These are phyloP conservation scores for Nemopilema nomurai DNA, from an alignment of 30 jellyfish, hydroid and myxozoan genomes.

Conservation along the genomic window DNA sequence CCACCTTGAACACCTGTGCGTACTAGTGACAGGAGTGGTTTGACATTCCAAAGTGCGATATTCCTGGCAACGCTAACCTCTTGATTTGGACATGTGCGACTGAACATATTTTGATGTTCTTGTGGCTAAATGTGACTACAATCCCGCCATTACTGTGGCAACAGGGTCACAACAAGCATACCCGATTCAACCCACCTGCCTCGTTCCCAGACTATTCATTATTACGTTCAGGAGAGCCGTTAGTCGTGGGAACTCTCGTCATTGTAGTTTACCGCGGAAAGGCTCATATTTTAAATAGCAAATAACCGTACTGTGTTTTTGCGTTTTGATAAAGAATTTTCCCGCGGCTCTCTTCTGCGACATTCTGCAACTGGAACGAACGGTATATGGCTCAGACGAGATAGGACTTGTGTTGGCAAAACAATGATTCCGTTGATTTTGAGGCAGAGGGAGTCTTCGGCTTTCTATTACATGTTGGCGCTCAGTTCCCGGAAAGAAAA, in stretches of 20 bases:
- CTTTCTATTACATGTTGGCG: conserved; percentile 44
- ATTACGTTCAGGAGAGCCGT: not conserved
- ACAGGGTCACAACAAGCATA: not conserved
- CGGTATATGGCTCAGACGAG: not conserved
- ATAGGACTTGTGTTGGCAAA: not conserved
- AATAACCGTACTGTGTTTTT: not conserved
- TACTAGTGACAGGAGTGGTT: no score
- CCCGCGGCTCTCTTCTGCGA: not conserved
- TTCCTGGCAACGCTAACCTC: no score
- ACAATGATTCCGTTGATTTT: conserved; percentile 55
- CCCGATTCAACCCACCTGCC: not conserved
- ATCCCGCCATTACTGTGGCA: not conserved
- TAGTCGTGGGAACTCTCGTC: not conserved
- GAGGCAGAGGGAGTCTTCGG: conserved; percentile 57
- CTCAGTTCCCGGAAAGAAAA: conserved; percentile 14
- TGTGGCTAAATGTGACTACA: not conserved
- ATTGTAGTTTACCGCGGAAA: not conserved
- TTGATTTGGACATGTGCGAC: no score
- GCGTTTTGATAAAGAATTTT: not conserved
- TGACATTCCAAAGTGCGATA: no score
- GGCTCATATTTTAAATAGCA: not conserved
- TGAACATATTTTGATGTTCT: no score
- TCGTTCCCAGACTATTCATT: not conserved
- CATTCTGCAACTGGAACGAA: not conserved
- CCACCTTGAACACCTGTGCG: no score